Conservation (phyloP, 2,797 vertebrate species). For the Chelmon rostratus region DNA sequence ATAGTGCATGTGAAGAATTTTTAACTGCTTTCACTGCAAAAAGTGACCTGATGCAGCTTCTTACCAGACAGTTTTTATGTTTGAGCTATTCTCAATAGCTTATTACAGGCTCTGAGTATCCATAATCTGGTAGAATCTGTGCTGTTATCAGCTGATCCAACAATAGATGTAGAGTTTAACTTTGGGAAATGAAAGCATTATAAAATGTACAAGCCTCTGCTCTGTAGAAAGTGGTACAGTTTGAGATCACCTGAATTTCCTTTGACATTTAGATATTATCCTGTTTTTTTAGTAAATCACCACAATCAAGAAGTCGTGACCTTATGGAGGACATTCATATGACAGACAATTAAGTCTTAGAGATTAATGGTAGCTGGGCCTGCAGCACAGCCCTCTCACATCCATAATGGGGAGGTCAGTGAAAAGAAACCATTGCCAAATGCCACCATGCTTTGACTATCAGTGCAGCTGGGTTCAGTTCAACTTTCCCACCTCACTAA, state of each 20-base stretch:
- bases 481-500: neutral
- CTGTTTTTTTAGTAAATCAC: neutral
- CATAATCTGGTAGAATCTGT: neutral
- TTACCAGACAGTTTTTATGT: too few relatives aligned
- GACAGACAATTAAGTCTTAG: neutral
- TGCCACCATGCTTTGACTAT: neutral
- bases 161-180: neutral
- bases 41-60: too few relatives aligned
- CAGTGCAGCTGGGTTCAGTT: neutral
- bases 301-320: neutral
- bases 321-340: neutral
- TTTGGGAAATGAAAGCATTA: neutral
- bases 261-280: neutral
- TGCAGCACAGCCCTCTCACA: neutral
- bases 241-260: neutral
- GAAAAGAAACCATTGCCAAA: conserved; percentile 1
- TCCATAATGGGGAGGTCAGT: neutral
- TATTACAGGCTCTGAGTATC: too few relatives aligned
- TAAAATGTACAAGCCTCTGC: neutral
- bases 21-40: neutral
- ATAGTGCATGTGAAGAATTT: neutral
- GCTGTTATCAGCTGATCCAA: neutral
- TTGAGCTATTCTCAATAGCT: too few relatives aligned
- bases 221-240: fast-evolving
- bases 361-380: neutral